A percentile compares a stretch with the other conserved stretches of the same genome.
These are phyloP conservation scores for Agrochola circellaris DNA, from an alignment of 2,888 invertebrate genomes.

Conservation along the genomic window DNA sequence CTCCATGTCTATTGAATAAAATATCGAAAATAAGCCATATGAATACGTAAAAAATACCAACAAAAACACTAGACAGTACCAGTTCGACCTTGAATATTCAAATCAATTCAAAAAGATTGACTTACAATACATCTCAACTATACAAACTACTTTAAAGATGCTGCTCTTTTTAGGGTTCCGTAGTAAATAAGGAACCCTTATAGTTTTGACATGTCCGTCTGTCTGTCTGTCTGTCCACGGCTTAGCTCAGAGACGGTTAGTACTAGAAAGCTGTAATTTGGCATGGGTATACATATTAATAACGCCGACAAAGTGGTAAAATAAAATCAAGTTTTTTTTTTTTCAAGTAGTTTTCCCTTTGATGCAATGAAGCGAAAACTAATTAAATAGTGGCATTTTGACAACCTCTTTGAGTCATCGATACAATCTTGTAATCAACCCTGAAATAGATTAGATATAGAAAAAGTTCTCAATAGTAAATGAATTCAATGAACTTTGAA, in stretches of 20 bases:
- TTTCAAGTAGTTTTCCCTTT: conserved; percentile 52
- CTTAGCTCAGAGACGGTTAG: too few relatives aligned
- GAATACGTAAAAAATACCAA: conserved; percentile 27
- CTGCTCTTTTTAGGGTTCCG: too few relatives aligned
- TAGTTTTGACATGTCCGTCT: too few relatives aligned
- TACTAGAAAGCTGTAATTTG: too few relatives aligned
- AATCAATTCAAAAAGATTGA: conserved; percentile 55
- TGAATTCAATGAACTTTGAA: conserved; percentile 53
- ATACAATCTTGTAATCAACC: conserved; percentile 52
- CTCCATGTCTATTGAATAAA: conserved; percentile 32
- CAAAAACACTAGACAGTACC: conserved; percentile 31
- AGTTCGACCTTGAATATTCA: conserved; percentile 56
- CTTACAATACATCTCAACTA: conserved; percentile 38
- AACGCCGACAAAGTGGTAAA: too few relatives aligned
- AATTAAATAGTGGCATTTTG: conserved; percentile 52
- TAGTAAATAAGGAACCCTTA: too few relatives aligned
- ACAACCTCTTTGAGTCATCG: conserved; percentile 53
- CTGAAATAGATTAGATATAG: conserved; percentile 55
- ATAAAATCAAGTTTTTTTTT: too few relatives aligned
- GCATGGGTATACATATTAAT: too few relatives aligned
- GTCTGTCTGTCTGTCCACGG: too few relatives aligned
- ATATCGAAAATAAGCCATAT: conserved; percentile 13
- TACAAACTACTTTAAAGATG: conserved; percentile 11
- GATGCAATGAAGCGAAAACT: conserved; percentile 59
- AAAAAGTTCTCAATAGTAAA: conserved; percentile 51